phyloP scores from a whole-genome alignment of 2,888 invertebrate species.

The Lamellibrachia satsuma region DNA sequence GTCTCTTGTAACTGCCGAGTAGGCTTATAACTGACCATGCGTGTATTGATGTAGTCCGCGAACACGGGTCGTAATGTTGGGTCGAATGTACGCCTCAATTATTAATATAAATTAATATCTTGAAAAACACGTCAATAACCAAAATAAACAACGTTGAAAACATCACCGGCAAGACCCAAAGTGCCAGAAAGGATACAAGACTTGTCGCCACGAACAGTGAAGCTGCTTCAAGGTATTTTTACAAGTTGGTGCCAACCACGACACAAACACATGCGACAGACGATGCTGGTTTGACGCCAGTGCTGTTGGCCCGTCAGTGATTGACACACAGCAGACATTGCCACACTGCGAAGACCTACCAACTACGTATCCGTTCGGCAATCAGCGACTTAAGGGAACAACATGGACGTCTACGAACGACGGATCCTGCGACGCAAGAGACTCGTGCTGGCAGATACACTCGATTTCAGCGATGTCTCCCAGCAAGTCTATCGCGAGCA shows the following conservation, averaged over 20 bases:
- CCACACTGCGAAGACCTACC: neutral
- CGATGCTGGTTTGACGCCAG: neutral
- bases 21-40: neutral
- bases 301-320: neutral
- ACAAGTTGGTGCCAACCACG: neutral
- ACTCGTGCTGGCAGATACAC: conserved; percentile 28
- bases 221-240: neutral
- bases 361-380: neutral
- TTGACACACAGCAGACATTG: neutral
- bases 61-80: neutral
- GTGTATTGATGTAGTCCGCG: neutral
- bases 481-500: conserved; percentile 24
- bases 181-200: neutral
- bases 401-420: conserved; percentile 21
- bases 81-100: neutral
- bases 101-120: neutral
- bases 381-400: neutral
- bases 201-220: neutral
- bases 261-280: neutral
- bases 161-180: neutral
- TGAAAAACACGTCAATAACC: neutral
- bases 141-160: neutral
- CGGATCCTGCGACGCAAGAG: conserved; percentile 33
- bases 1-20: neutral
- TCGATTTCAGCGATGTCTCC: conserved; percentile 21